phyloP scores from a whole-genome alignment of 2,888 invertebrate genomes.

The Therioaphis trifolii region DNA sequence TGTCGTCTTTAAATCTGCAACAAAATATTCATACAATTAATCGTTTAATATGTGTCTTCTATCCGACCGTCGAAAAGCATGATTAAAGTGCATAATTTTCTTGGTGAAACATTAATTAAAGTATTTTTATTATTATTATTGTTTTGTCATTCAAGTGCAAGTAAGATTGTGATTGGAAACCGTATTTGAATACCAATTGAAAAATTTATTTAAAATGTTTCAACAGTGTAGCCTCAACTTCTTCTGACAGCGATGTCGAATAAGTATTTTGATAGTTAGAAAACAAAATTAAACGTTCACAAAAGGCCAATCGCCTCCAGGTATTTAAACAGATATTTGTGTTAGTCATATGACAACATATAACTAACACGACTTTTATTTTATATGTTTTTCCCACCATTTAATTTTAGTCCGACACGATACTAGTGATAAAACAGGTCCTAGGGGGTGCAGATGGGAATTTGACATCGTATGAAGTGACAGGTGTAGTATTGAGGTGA shows the following conservation, averaged over 20 bases:
- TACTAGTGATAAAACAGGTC: neutral
- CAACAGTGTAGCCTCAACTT: no score
- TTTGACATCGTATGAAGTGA: conserved; percentile 43
- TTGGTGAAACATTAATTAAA: no score
- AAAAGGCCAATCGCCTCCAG: neutral
- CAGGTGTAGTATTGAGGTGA: neutral
- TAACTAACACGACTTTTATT: neutral
- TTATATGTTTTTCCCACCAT: neutral
- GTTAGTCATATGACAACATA: conserved; percentile 13
- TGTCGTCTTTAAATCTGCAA: neutral
- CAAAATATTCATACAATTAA: neutral
- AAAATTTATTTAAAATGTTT: no score
- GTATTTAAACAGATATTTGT: neutral
- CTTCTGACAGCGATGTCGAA: no score
- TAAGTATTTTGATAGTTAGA: no score
- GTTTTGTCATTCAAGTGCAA: no score
- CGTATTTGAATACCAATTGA: no score
- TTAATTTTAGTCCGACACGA: neutral
- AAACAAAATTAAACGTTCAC: conserved; percentile 21
- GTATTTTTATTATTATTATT: no score
- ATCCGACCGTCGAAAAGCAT: neutral
- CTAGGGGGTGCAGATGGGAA: neutral
- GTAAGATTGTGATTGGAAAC: no score
- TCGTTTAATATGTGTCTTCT: neutral
- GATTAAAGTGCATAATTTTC: neutral